Evolutionary conservation across 2,888 invertebrate species (phyloP), one percentile per base, ranked within the genome.

Genomic region (Papilio protenor): DNA sequence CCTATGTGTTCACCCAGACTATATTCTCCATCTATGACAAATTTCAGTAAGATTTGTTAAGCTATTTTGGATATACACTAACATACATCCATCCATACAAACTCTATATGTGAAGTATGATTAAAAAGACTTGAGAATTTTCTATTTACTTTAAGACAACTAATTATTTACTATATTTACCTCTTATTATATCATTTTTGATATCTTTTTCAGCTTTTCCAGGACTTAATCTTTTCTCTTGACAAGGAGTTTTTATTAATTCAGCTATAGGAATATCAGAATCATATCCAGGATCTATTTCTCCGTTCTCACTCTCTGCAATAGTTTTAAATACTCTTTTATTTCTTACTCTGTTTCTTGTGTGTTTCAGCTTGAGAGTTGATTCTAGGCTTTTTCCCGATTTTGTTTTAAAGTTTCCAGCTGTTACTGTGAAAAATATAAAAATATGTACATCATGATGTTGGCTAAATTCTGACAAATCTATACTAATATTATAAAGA

Each of bases 201-300:
- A 11, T 27, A 14, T 14, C 11, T n/a, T 59, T 23, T 23, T 0
- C 23, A 12, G 14, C 59, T 4, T 59, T 27, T 59, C 11, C 11
- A 4, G 59, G 12, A 45, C 12, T 33, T 27, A 52, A 6, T 52
- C 57, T 59, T 61, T 52, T 73, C 77, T 49, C 16, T 75, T 73
- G n/a, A 14, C 27, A 21, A n/a, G 27, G 82, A 80, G 82, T 85
- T 57, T 81, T 84, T 10, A 81, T 77, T 69, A 87, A 77, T 49
- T 82, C 79, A 0, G 89, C 80, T 71, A 90, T 86, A 0, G 89
- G 89, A 2, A 84, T 86, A 52, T 90, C 89, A 0, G 89, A 89
- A 77, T 91, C 90, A 27, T 81, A 80, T 5, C 87, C 86, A 10
- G 69, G 75, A 70, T 79, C 49, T 80, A 71, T 79, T 23, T 70